phyloP scores from a whole-genome alignment of 2,113 vertebrate genomes.

The Felis chaus region DNA sequence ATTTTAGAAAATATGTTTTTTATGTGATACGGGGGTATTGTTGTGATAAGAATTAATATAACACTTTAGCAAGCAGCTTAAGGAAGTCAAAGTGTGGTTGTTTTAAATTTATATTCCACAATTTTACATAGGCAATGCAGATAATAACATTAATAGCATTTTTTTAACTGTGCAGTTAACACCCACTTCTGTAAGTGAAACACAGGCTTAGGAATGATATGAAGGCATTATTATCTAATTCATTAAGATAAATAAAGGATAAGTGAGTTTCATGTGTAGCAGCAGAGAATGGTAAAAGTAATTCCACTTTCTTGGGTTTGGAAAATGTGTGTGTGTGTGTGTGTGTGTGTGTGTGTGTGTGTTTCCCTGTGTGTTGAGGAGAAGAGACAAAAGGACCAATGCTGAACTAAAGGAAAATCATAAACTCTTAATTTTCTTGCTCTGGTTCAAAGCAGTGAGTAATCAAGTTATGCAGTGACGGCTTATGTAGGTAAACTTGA shows the following conservation, averaged over 20 bases:
- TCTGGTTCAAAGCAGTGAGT: neutral
- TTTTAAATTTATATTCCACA: conserved; percentile 42
- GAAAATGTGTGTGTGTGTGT: neutral
- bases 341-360: no score
- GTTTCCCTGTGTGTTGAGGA: neutral
- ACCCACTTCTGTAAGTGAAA: conserved; percentile 19
- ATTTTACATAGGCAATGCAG: neutral
- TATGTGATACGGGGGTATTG: conserved; percentile 51
- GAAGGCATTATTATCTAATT: neutral
- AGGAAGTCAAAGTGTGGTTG: conserved; percentile 25
- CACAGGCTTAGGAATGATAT: neutral
- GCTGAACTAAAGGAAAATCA: neutral
- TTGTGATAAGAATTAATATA: conserved; percentile 74
- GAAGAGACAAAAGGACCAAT: neutral
- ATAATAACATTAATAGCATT: neutral
- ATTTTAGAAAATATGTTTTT: conserved; percentile 75
- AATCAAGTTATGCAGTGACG: neutral
- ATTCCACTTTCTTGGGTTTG: neutral
- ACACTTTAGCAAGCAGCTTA: conserved; percentile 58
- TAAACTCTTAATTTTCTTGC: neutral
- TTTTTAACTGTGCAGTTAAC: neutral
- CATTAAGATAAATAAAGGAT: conserved; percentile 32
- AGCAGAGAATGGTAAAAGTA: neutral
- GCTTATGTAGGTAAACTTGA: neutral
- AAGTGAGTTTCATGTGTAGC: neutral